Percentiles rank a stretch among this genome's conserved stretches.
Conservation (phyloP, 1,140 invertebrate species). For the Acromyrmex heyeri region DNA sequence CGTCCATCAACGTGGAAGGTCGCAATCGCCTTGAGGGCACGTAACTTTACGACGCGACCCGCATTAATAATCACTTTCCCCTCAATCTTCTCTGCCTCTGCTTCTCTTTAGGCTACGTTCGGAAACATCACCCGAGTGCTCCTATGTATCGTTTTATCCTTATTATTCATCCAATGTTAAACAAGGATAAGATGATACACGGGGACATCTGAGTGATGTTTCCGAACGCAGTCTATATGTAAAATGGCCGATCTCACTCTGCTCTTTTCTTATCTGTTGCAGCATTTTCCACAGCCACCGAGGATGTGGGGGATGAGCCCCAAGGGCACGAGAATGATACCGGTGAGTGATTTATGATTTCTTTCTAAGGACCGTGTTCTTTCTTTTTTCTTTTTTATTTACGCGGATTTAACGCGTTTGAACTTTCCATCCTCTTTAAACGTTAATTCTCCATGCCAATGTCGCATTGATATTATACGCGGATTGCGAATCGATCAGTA, state of each 20-base stretch:
- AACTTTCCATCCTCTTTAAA: no score
- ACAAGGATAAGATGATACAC: no score
- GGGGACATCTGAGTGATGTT: no score
- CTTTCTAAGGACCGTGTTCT: neutral
- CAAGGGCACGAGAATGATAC: slow-evolving; percentile 81
- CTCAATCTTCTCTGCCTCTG: neutral
- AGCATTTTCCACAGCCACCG: slow-evolving; percentile 81
- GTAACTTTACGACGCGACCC: slow-evolving; percentile 64
- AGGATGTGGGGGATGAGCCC: slow-evolving; percentile 79
- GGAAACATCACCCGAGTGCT: no score
- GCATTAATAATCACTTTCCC: slow-evolving; percentile 67
- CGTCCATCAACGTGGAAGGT: slow-evolving; percentile 64
- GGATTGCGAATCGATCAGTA: neutral
- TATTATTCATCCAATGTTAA: no score
- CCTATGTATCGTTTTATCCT: no score
- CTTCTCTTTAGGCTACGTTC: neutral
- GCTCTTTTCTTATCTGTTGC: slow-evolving; percentile 71
- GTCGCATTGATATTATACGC: neutral
- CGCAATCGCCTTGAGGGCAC: slow-evolving; percentile 64
- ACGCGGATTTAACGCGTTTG: neutral
- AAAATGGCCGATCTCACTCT: slow-evolving; percentile 35
- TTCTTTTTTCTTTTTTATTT: neutral
- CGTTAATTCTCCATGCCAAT: neutral
- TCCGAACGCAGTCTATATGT: neutral
- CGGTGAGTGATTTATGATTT: slow-evolving; percentile 75